Conservation (phyloP, 2,888 invertebrate species). For the Sinotaia quadrata region DNA sequence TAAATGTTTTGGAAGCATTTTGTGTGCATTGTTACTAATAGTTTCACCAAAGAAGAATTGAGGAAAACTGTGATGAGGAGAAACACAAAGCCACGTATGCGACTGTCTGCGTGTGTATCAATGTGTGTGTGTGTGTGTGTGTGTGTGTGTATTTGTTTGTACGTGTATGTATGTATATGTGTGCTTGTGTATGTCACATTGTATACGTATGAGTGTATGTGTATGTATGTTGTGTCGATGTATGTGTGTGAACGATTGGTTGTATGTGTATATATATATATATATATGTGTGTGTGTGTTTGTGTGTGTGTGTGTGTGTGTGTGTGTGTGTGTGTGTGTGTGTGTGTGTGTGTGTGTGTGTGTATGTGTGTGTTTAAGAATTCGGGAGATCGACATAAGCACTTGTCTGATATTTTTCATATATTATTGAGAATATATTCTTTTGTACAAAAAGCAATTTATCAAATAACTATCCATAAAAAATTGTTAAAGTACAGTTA, state of each 20-base stretch:
- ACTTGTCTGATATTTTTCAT: too few relatives aligned
- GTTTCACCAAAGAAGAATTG: too few relatives aligned
- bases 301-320: constrained; percentile 1
- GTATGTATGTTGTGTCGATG: neutral
- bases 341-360: neutral
- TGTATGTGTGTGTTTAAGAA: too few relatives aligned
- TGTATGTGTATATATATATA: neutral
- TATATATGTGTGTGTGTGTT: neutral
- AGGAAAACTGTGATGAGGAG: neutral
- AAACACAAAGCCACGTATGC: neutral
- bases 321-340: constrained; percentile 1
- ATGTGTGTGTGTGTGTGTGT: constrained; percentile 1
- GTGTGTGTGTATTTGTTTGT: neutral
- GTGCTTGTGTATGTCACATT: neutral
- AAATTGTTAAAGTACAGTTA: too few relatives aligned
- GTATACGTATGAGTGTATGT: neutral
- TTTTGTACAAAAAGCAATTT: too few relatives aligned
- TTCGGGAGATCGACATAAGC: neutral
- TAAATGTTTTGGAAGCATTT: too few relatives aligned
- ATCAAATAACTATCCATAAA: too few relatives aligned
- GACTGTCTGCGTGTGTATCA: neutral
- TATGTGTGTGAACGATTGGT: neutral
- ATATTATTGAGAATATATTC: too few relatives aligned
- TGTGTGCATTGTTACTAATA: neutral
- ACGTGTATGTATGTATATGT: neutral